Evolutionary conservation across 2,113 vertebrate genomes (phyloP), one percentile per base, ranked within the genome.

Genomic region (Barnardius zonarius): DNA sequence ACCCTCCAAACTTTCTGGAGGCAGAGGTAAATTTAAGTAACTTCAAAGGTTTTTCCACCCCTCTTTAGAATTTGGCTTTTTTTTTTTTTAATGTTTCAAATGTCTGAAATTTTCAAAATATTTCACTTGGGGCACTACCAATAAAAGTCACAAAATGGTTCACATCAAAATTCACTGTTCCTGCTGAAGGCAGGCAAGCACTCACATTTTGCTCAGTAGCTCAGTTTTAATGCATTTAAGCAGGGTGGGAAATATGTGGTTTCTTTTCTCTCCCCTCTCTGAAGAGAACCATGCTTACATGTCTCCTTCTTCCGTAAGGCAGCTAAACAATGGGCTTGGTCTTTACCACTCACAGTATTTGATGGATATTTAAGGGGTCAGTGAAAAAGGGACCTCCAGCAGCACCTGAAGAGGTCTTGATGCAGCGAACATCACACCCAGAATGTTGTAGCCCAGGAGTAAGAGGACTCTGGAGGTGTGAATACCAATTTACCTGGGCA

Each of bases 181-280:
- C 22, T 28, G 5, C 2, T 57, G 37, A 78, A 78, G 55, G 10
- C 72, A 7, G 18, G 55, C 22, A 85, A 67, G 57, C 18, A 24
- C 37, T 43, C 46, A 24, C 8, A 20, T 68, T 79, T 80, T 62
- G 8, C 25, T 69, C n/a, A 10, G 20, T 13, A 37, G 18, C 14
- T 54, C 23, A 3, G 72, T 43, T 35, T 68, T 11, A 62, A 33
- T 33, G 17, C 5, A 4, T 49, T 70, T 33, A 55, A 10, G 30
- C 51, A 9, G 17, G 16, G 23, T 15, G 23, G 19, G 25, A 84
- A 9, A 33, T 2, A 19, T 0, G 2, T 17, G 3, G 15, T 35
- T 74, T 17, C 9, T 67, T 83, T 78, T 23, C 37, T 35, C 37
- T 73, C 8, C 3, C 5, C 22, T 49, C 39, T 52, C 28, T 66